Base-by-base conservation (phyloP, 2,888 invertebrate species). In the Calameuta pallipes region DNA sequence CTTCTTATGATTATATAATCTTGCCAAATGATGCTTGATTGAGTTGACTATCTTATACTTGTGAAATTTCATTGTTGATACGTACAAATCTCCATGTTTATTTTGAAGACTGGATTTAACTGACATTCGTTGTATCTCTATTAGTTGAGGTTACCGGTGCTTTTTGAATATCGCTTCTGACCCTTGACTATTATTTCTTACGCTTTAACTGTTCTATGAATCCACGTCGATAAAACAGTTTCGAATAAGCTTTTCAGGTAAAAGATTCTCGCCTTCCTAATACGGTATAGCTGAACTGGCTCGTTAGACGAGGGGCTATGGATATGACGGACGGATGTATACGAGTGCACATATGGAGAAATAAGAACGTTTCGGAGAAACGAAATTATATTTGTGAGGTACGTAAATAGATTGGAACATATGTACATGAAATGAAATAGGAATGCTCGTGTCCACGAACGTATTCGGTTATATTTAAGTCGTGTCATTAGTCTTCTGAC, bases 401-500 rank as follows among this genome's bases (percentile, higher is more conserved):
- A 56, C 82, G 77, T 77, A 80, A 82, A 82, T 82, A 82, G 80
- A 82, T 76, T 3, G 70, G 34, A 75, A 75, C 79, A 80, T 75
- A 79, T 76, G 75, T 80, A 76, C 34, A 34, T 74, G 76, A 78
- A 80, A 81, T 80, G 79, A 78, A 81, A 75, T 75, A 79, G 80
- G 81, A 82, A 69, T 76, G 79, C 75, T 71, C 77, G 81, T 74
- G 76, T 37, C 76, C 81, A 76, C 79, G 78, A 78, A 78, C 75
- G 80, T 83, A 83, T 83, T 83, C 78, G 80, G 82, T 84, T 86
- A 86, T 85, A 87, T 87, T 86, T 86, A 85, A 87, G 82, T 79
- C 74, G 82, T 83, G 85, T 83, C 85, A 84, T 86, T 85, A 84
- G 84, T 85, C 83, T 85, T 81, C 83, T 82, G 79, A 78, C 80